Conservation (phyloP, 64 coral and sea anemone species). For the Stichodactyla helianthus region DNA sequence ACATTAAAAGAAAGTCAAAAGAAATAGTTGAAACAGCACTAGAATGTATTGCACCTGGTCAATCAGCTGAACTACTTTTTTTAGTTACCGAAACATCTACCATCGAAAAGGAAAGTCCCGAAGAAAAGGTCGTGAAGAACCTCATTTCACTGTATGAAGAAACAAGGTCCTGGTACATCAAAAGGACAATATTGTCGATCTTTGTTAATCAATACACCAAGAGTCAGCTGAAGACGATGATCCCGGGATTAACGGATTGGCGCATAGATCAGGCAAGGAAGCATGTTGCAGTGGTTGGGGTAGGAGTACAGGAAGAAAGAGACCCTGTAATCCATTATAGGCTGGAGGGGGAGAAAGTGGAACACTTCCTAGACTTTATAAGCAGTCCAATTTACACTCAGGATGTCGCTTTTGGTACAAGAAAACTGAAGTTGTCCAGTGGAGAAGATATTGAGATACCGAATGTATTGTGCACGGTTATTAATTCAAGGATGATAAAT, state of each 20-base stretch:
- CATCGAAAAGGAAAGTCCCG: background rate
- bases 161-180: conserved; percentile 34
- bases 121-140: conserved; percentile 30
- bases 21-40: conserved; percentile 34
- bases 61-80: conserved; percentile 16
- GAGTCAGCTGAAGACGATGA: conserved; percentile 2
- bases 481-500: too few relatives aligned
- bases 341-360: conserved; percentile 29
- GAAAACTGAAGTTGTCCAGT: too few relatives aligned
- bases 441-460: too few relatives aligned
- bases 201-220: conserved; percentile 62
- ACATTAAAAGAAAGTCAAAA: conserved; percentile 42
- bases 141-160: conserved; percentile 65
- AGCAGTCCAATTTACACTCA: conserved; percentile 41
- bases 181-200: conserved; percentile 33
- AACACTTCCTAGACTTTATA: conserved; percentile 58
- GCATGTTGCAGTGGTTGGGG: conserved; percentile 4
- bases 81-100: background rate
- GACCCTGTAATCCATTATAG: background rate
- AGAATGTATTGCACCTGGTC: conserved; percentile 44
- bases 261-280: conserved; percentile 40
- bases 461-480: too few relatives aligned
- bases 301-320: background rate
- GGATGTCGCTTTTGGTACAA: conserved; percentile 36
- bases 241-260: conserved; percentile 47